Base-by-base conservation (phyloP, 2,888 invertebrate genomes). In the Eristalis pertinax region DNA sequence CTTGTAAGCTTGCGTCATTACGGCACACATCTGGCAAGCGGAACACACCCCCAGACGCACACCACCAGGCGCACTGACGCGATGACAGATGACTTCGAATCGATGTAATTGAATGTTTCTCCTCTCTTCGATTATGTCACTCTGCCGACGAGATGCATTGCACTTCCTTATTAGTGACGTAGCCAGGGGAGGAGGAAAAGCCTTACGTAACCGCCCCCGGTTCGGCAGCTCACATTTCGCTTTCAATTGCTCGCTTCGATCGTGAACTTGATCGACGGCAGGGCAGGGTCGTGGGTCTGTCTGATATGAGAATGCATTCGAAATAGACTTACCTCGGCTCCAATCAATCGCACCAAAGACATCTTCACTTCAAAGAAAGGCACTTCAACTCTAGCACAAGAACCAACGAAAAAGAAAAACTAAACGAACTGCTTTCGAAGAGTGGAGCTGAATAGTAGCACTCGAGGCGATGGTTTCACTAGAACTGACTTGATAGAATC, bases 261-360 rank as follows among this genome's bases (percentile, higher is more conserved):
- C 29, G 22, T 73, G 43, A 63, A 63, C 50, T 63, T 50, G 43
- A 19, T 15, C 60, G 26, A 13, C 4, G 2, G 60, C 26, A 3
- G 26, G 2, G 26, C 26, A 60, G 4, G n/a, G n/a, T 24, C 60
- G 11, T 60, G 8, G 10, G 4, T 29, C 43, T n/a, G 41, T 29
- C 8, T n/a, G 8, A 56, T 15, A 19, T 8, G 43, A 19, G 8
- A 19, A 19, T 50, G 19, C 50, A 50, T 50, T 50, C 7, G 19
- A 32, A 10, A 19, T 5, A 19, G 50, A 65, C 91, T 92, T 89
- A 92, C 92, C 92, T 92, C 91, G 78, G 91, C 89, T 78, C 91
- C 90, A 90, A 92, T 89, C 83, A 92, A 90, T 89, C 92, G 92
- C 81, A 91, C 89, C 67, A 92, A 89, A 82, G 91, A 91, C 92